phyloP scores from a whole-genome alignment of 2,113 vertebrate genomes.

The Gambusia affinis region DNA sequence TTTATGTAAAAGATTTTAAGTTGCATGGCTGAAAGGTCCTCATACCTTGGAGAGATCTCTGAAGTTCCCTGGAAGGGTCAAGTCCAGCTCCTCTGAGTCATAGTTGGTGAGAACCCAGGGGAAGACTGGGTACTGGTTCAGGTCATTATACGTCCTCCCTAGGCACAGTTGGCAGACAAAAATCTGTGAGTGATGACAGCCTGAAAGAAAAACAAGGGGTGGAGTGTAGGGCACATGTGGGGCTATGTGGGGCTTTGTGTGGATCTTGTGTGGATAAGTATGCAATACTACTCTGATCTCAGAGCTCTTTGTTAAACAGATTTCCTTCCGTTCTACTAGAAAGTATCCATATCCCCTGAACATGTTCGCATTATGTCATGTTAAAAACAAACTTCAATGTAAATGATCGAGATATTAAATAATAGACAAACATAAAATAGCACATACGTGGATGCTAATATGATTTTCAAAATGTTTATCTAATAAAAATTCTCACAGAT shows the following conservation, averaged over 20 bases:
- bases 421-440: too few species aligned
- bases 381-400: too few species aligned
- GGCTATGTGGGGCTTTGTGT: slow-evolving; percentile 59
- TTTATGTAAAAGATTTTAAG: slow-evolving; percentile 16
- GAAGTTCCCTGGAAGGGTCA: slow-evolving; percentile 97
- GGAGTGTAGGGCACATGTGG: slow-evolving; percentile 44
- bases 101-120: slow-evolving; percentile 99
- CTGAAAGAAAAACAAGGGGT: slow-evolving; percentile 36
- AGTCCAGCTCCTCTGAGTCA: slow-evolving; percentile 94
- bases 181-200: slow-evolving; percentile 63
- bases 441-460: background rate
- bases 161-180: slow-evolving; percentile 62
- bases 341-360: background rate
- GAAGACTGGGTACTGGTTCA: slow-evolving; percentile 97
- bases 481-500: background rate
- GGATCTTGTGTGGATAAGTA: slow-evolving; percentile 43
- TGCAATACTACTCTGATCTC: slow-evolving; percentile 65
- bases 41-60: slow-evolving; percentile 98
- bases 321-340: slow-evolving; percentile 56
- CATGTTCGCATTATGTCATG: background rate
- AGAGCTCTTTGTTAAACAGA: slow-evolving; percentile 31
- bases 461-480: background rate
- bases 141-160: slow-evolving; percentile 97
- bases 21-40: slow-evolving; percentile 43
- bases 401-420: too few species aligned